phyloP scores from a whole-genome alignment of 2,113 vertebrate species.

The Gavia stellata region DNA sequence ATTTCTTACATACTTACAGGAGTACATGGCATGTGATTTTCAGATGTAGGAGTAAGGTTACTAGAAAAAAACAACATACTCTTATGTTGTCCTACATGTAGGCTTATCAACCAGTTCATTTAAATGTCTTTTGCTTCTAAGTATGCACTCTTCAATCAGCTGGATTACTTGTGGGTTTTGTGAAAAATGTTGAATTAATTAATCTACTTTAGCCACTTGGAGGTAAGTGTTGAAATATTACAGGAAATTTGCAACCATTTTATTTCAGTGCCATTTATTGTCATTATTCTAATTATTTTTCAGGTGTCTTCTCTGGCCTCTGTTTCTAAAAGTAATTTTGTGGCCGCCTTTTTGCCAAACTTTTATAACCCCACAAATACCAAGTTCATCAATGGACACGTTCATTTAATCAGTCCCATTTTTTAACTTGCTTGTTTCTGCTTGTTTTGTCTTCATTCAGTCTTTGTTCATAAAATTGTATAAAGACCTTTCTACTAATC shows the following conservation, averaged over 20 bases:
- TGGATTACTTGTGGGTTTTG: not conserved
- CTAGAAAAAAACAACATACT: not conserved
- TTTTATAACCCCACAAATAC: not conserved
- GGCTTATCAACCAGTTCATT: not conserved
- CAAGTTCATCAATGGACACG: not conserved
- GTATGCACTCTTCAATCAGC: not conserved
- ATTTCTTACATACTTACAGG: accelerated
- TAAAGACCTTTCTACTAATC: not conserved
- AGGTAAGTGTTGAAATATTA: not conserved
- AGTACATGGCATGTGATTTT: not conserved
- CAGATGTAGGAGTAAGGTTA: not conserved
- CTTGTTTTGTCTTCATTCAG: not conserved
- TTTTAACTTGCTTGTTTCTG: not conserved
- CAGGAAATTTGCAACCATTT: not conserved
- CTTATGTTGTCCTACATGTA: accelerated
- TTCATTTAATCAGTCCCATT: not conserved
- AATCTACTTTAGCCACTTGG: not conserved
- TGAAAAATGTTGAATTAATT: not conserved
- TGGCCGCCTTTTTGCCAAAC: not conserved
- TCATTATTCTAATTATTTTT: not conserved
- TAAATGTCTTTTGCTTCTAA: not conserved
- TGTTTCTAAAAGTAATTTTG: not conserved
- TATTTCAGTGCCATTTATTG: not conserved
- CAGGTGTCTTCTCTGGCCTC: not conserved
- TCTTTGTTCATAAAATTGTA: not conserved